phyloP scores from a whole-genome alignment of 92 coral and sea anemone genomes.

The Siderastrea radians region DNA sequence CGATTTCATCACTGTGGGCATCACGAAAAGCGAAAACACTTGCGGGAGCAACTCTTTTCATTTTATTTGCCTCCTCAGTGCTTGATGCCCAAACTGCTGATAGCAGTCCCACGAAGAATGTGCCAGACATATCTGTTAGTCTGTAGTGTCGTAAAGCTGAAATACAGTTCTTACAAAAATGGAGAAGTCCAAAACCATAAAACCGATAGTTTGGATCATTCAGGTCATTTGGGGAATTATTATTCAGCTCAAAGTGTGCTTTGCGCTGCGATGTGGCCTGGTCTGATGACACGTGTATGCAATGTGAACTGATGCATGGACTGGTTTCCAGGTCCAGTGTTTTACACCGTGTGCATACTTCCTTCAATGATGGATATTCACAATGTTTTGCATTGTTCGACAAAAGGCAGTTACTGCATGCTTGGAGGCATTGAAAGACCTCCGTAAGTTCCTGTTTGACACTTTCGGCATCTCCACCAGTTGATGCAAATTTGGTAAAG shows the following conservation, averaged over 20 bases:
- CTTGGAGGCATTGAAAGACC: slow-evolving; percentile 28
- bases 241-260: slow-evolving; percentile 56
- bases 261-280: slow-evolving; percentile 66
- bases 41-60: slow-evolving; percentile 68
- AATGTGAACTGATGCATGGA: slow-evolving; percentile 31
- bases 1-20: slow-evolving; percentile 74
- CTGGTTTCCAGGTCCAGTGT: not conserved
- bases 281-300: slow-evolving; percentile 76
- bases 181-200: slow-evolving; percentile 79
- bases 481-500: slow-evolving; percentile 41
- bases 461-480: slow-evolving; percentile 68
- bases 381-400: slow-evolving; percentile 47
- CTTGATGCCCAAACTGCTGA: slow-evolving; percentile 76
- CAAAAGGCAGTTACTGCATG: slow-evolving; percentile 55
- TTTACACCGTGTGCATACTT: slow-evolving; percentile 44
- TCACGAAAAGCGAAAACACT: slow-evolving; percentile 74
- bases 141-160: slow-evolving; percentile 66
- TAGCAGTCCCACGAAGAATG: slow-evolving; percentile 66
- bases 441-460: slow-evolving; percentile 46
- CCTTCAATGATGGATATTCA: slow-evolving; percentile 26
- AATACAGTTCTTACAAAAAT: slow-evolving; percentile 69
- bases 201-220: slow-evolving; percentile 37
- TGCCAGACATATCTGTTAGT: slow-evolving; percentile 68
- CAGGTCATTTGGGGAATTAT: slow-evolving; percentile 33
- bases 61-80: slow-evolving; percentile 42